A percentile compares a stretch with the other conserved stretches of the same genome.
These are phyloP conservation scores for Plectropomus leopardus DNA, from an alignment of 2,113 vertebrate species.

Conservation along the genomic window DNA sequence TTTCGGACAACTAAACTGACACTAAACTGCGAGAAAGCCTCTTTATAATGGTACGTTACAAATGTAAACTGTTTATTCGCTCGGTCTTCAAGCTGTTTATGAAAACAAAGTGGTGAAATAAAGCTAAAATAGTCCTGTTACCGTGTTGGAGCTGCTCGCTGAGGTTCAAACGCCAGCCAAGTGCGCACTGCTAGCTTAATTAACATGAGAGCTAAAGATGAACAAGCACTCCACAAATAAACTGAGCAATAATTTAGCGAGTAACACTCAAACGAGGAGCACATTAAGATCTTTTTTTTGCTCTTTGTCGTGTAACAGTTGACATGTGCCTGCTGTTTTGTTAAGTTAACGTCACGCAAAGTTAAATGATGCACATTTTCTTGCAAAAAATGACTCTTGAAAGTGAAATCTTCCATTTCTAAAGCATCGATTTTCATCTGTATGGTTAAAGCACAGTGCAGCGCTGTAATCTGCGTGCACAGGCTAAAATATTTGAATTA, in stretches of 20 bases:
- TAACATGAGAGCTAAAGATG: slow-evolving; percentile 20
- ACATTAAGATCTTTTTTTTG: too few species aligned
- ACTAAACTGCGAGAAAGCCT: slow-evolving; percentile 1
- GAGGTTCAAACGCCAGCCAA: background rate
- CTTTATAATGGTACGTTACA: slow-evolving; percentile 75
- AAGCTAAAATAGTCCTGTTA: background rate
- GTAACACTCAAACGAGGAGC: background rate
- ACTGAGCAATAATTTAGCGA: background rate
- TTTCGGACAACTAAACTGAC: slow-evolving; percentile 18
- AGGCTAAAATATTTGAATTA: background rate
- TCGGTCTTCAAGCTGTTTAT: too few species aligned
- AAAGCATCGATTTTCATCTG: background rate
- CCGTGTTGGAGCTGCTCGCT: background rate
- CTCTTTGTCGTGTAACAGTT: background rate
- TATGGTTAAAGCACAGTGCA: rapidly evolving
- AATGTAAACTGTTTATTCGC: background rate
- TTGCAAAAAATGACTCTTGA: background rate
- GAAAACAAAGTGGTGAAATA: background rate
- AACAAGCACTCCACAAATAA: background rate
- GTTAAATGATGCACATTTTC: background rate
- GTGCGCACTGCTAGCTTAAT: slow-evolving; percentile 49
- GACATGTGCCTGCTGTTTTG: background rate
- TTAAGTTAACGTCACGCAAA: background rate
- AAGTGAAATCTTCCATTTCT: background rate
- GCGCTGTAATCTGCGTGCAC: background rate